Conservation (phyloP, 2,888 invertebrate genomes). For the Lasiommata megera region DNA sequence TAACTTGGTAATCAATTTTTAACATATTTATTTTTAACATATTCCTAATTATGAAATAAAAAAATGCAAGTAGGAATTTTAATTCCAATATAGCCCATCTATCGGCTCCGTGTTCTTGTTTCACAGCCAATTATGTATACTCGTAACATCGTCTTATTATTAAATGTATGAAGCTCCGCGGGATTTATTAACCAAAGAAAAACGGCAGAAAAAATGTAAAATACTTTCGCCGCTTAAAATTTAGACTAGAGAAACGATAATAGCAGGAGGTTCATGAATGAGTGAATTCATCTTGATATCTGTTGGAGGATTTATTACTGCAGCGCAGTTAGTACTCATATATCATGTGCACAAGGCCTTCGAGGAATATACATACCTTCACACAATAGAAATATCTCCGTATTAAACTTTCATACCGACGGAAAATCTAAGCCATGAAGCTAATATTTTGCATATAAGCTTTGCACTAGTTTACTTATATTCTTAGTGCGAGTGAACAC, state of each 20-base stretch:
- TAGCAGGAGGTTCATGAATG: conserved; percentile 27
- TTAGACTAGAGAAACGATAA: conserved; percentile 24
- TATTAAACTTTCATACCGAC: conserved; percentile 13
- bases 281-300: conserved; percentile 33
- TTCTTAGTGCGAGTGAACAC: background rate
- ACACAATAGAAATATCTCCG: conserved; percentile 16
- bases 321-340: conserved; percentile 31
- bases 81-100: too few relatives aligned
- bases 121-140: too few relatives aligned
- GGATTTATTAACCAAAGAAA: background rate
- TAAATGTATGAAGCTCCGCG: background rate
- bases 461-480: background rate
- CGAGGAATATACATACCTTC: conserved; percentile 19
- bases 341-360: conserved; percentile 27
- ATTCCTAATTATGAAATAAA: too few relatives aligned
- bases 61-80: too few relatives aligned
- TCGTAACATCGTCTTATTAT: too few relatives aligned
- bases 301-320: conserved; percentile 31
- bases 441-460: background rate
- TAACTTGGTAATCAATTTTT: too few relatives aligned
- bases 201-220: background rate
- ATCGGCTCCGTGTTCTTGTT: too few relatives aligned
- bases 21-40: too few relatives aligned
- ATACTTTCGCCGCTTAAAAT: conserved; percentile 20
- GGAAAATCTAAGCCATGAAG: conserved; percentile 1